Base-by-base conservation (phyloP, 1,140 invertebrate genomes). In the Drosophila nikananu region DNA sequence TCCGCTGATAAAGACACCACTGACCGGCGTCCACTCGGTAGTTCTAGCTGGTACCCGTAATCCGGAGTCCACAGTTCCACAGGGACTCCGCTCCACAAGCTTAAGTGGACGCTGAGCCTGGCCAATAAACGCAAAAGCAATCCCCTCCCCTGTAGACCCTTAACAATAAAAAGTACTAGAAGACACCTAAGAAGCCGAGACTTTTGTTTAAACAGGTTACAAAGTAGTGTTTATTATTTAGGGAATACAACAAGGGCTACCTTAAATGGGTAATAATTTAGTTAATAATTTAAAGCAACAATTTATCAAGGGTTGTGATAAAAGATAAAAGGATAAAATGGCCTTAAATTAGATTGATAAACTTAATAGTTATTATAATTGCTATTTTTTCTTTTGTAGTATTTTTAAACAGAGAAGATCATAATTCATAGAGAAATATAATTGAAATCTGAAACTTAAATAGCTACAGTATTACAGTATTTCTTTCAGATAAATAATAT, bases 81-180 rank as follows among this genome's bases (percentile, higher is more conserved):
- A n/a, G 10, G 41, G 17, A 75, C 5, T 27, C 66, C 35, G 48
- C 37, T 68, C 74, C 52, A 57, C 75, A 77, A 70, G 75, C 75
- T 77, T 77, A 32, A n/a, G 59, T 75, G 75, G 75, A 77, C 75
- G 75, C 49, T 57, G 75, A 70, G 75, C 75, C 67, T 70, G 75
- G 75, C 75, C 75, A 77, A 74, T 57, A 30, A 57, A 30, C 9
- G 67, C 67, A 68, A 67, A 12, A 61, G 64, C 64, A 72, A 55
- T 1, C 2, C 19, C n/a, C 15, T 30, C 35, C 13, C 51, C 19
- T 30, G 74, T 77, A 77, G 72, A 67, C 15, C 39, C 62, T 9
- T 39, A 55, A 55, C 12, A 77, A 78, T 77, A 77, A 77, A 77
- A 30, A 55, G 25, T 58, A 70, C 42, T 61, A 77, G 46, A 72